These are phyloP conservation scores for Triplophysa bombifrons DNA, from an alignment of 2,797 vertebrate genomes.

Conservation along the genomic window DNA sequence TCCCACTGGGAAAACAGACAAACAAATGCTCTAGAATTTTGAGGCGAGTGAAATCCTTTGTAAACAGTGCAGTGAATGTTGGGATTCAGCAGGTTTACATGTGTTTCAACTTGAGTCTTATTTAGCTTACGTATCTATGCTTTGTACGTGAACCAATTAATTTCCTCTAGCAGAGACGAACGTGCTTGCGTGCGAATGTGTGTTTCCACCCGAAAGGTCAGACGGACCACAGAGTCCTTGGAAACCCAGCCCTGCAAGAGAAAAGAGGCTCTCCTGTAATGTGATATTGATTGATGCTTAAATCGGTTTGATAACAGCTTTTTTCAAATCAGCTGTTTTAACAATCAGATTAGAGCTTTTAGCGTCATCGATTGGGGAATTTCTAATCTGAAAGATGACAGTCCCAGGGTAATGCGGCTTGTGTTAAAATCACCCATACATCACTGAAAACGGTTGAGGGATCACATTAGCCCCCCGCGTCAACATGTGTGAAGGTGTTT, in stretches of 20 bases:
- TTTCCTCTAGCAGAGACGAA: neutral
- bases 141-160: conserved; percentile 37
- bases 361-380: conserved; percentile 76
- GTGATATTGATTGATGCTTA: conserved; percentile 79
- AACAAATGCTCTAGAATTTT: conserved; percentile 12
- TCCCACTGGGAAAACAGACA: neutral
- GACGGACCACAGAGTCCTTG: conserved; percentile 65
- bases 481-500: neutral
- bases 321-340: conserved; percentile 85
- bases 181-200: conserved; percentile 9
- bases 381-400: conserved; percentile 77
- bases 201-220: conserved; percentile 45
- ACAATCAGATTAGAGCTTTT: conserved; percentile 85
- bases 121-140: conserved; percentile 48
- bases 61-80: conserved; percentile 59
- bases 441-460: conserved; percentile 2
- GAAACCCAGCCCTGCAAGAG: conserved; percentile 62
- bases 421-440: conserved; percentile 38
- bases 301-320: conserved; percentile 84
- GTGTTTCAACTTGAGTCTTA: conserved; percentile 54
- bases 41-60: conserved; percentile 57
- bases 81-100: conserved; percentile 55
- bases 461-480: neutral
- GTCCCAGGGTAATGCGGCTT: conserved; percentile 60
- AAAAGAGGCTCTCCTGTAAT: conserved; percentile 69